A percentile compares a stretch with the other conserved stretches of the same genome.
These are phyloP conservation scores for Teleopsis dalmanni DNA, from an alignment of 1,140 invertebrate species.

Conservation along the genomic window DNA sequence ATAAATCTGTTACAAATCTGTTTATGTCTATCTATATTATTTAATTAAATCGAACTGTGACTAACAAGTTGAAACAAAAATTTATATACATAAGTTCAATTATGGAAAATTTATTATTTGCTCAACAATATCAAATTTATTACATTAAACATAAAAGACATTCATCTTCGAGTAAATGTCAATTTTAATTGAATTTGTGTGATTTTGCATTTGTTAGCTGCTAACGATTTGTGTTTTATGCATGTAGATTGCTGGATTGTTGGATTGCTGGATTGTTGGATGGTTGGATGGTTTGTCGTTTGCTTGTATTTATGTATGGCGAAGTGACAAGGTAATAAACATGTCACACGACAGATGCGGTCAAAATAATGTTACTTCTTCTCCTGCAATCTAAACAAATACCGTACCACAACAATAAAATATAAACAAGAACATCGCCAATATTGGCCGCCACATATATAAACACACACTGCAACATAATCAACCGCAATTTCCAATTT, in stretches of 20 bases:
- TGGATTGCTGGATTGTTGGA: too few species aligned
- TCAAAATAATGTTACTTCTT: conserved; percentile 4
- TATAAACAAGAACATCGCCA: neutral
- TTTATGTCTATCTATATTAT: too few species aligned
- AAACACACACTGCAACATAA: neutral
- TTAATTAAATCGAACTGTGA: too few species aligned
- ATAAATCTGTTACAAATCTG: too few species aligned
- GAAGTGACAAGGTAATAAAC: conserved; percentile 11
- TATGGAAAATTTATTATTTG: neutral
- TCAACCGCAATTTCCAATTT: neutral
- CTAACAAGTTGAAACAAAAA: too few species aligned
- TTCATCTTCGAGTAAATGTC: too few species aligned
- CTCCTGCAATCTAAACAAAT: neutral
- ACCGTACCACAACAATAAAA: neutral
- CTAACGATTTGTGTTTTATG: conserved; percentile 4
- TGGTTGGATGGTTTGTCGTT: too few species aligned
- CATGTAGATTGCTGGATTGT: too few species aligned
- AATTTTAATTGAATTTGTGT: conserved; percentile 13
- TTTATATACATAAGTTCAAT: neutral
- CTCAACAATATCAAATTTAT: neutral
- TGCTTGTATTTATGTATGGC: too few species aligned
- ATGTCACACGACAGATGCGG: conserved; percentile 12
- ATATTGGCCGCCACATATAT: neutral
- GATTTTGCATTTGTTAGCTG: neutral
- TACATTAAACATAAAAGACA: neutral